Conservation (phyloP, 2,797 vertebrate species). For the Simalia tracyae region DNA sequence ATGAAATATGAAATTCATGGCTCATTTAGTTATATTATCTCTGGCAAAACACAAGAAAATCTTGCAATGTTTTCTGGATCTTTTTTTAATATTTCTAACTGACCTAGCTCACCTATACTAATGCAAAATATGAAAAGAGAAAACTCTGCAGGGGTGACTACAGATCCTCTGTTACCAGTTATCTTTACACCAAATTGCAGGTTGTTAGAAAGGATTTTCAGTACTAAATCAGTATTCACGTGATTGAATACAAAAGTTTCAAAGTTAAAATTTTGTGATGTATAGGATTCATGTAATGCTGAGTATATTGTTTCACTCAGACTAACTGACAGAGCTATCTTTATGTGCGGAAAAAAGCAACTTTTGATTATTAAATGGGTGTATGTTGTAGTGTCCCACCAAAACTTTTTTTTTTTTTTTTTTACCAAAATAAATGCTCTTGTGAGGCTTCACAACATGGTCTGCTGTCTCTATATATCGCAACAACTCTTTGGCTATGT, state of each 20-base stretch:
- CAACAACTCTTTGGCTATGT: slow-evolving; percentile 33
- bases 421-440: background rate
- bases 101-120: background rate
- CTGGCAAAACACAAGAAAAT: background rate
- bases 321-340: background rate
- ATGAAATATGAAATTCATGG: background rate
- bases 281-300: background rate
- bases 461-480: background rate
- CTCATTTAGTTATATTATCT: background rate
- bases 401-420: slow-evolving; percentile 8
- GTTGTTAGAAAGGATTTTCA: background rate
- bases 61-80: background rate
- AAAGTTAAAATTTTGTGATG: background rate
- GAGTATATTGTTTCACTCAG: background rate
- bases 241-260: background rate
- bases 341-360: background rate
- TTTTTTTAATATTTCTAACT: slow-evolving; percentile 12
- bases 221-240: background rate
- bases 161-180: background rate
- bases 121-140: background rate
- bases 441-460: background rate
- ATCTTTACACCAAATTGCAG: slow-evolving; percentile 15
- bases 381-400: background rate
- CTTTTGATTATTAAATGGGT: background rate
- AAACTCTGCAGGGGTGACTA: background rate